Conservation (phyloP, 1,140 invertebrate genomes). For the Ceratitis capitata region DNA sequence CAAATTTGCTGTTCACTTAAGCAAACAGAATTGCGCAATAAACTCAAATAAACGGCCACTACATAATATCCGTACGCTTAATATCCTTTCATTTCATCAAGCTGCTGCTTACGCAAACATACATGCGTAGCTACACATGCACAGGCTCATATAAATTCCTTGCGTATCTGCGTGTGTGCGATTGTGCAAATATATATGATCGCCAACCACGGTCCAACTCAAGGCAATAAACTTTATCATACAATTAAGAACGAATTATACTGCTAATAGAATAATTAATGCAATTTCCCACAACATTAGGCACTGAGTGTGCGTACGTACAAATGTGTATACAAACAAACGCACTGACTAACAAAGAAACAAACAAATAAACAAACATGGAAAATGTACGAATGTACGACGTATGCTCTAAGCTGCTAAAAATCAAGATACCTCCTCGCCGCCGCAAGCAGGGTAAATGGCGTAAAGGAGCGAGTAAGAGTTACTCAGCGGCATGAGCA, state of each 20-base stretch:
- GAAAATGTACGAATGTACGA: background rate
- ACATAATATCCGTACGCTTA: conserved; percentile 13
- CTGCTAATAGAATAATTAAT: conserved; percentile 66
- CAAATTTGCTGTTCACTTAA: conserved; percentile 3
- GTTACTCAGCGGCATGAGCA: background rate
- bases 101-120: background rate
- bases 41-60: conserved; percentile 16
- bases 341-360: background rate
- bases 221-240: conserved; percentile 66
- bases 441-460: background rate
- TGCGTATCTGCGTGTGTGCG: background rate
- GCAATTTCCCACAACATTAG: conserved; percentile 66
- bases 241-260: conserved; percentile 66
- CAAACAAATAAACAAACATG: background rate
- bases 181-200: background rate
- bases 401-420: conserved; percentile 9
- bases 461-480: background rate
- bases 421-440: conserved; percentile 21
- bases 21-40: conserved; percentile 21
- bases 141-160: too few relatives aligned
- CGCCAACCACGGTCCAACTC: background rate
- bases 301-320: conserved; percentile 44
- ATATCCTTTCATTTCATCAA: conserved; percentile 28
- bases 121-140: too few relatives aligned
- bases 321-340: background rate